Evolutionary conservation across 1,140 invertebrate genomes (phyloP).

Genomic region (Pseudomyrmex gracilis): DNA sequence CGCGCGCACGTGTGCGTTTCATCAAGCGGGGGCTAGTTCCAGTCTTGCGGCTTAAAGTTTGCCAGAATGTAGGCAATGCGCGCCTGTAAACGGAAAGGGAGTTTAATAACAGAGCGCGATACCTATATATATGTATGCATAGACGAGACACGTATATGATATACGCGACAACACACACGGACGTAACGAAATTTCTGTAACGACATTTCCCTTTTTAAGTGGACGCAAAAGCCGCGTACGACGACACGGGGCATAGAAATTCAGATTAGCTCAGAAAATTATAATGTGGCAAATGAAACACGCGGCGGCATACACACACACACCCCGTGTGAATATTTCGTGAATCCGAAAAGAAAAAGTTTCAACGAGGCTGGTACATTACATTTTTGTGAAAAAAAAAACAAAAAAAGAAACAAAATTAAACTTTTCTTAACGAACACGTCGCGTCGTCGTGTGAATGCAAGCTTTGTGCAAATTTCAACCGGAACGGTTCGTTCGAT

Average conservation of each 20-base stretch:
- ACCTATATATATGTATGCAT: too few species aligned
- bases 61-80: constrained; percentile 36
- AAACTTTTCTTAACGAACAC: too few species aligned
- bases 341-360: too few species aligned
- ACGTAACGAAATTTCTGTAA: constrained; percentile 42
- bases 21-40: not conserved
- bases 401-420: not conserved
- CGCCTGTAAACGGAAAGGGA: not conserved
- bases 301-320: not conserved
- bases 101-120: constrained; percentile 31
- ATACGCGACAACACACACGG: constrained; percentile 9
- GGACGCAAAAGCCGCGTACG: constrained; percentile 33
- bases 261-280: constrained; percentile 45
- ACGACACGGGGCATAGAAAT: constrained; percentile 26
- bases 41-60: constrained; percentile 35
- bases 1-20: not conserved
- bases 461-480: not conserved
- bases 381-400: not conserved
- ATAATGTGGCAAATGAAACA: constrained; percentile 34
- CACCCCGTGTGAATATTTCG: constrained; percentile 5
- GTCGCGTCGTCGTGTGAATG: not conserved
- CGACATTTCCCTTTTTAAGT: constrained; percentile 38
- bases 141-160: too few species aligned
- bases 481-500: not conserved
- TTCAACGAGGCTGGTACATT: not conserved